A percentile compares a stretch with the other conserved stretches of the same genome.
These are phyloP conservation scores for Aulostomus chinensis DNA, from an alignment of 2,797 vertebrate genomes.

Conservation along the genomic window DNA sequence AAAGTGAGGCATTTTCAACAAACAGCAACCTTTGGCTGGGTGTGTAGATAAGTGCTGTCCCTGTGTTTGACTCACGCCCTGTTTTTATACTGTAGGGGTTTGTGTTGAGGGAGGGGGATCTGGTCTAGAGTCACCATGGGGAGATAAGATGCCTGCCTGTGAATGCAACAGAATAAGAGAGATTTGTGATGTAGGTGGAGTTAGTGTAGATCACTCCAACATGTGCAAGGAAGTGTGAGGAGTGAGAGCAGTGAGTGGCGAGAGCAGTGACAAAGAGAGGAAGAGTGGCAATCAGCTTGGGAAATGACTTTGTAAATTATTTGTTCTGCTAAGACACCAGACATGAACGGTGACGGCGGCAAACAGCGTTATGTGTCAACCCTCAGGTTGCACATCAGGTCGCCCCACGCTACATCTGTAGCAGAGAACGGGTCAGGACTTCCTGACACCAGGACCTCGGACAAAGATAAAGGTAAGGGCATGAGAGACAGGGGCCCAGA, in stretches of 20 bases:
- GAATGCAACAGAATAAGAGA: slow-evolving; percentile 25
- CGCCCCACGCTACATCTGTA: slow-evolving; percentile 11
- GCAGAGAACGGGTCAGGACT: not conserved
- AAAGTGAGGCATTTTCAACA: slow-evolving; percentile 34
- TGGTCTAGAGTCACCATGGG: too few species aligned
- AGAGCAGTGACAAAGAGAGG: slow-evolving; percentile 31
- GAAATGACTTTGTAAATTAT: slow-evolving; percentile 59
- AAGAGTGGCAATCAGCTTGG: slow-evolving; percentile 54
- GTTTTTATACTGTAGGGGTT: slow-evolving; percentile 22
- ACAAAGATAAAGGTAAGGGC: slow-evolving; percentile 43
- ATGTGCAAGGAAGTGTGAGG: not conserved
- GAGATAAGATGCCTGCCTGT: slow-evolving; percentile 23
- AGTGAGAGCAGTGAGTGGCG: not conserved
- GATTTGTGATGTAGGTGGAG: slow-evolving; percentile 62
- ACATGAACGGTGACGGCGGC: slow-evolving; percentile 65
- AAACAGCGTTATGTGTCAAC: slow-evolving; percentile 71
- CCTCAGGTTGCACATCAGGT: slow-evolving; percentile 65
- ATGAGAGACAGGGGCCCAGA: not conserved
- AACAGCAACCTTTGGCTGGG: slow-evolving; percentile 69
- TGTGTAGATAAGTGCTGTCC: slow-evolving; percentile 44
- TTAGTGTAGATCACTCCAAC: slow-evolving; percentile 13
- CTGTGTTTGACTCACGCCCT: slow-evolving; percentile 4
- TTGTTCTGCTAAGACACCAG: slow-evolving; percentile 20
- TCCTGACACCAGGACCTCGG: not conserved
- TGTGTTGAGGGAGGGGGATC: slow-evolving; percentile 9